phyloP scores from a whole-genome alignment of 2,797 vertebrate genomes.

The Neosilurus hyrtlii region DNA sequence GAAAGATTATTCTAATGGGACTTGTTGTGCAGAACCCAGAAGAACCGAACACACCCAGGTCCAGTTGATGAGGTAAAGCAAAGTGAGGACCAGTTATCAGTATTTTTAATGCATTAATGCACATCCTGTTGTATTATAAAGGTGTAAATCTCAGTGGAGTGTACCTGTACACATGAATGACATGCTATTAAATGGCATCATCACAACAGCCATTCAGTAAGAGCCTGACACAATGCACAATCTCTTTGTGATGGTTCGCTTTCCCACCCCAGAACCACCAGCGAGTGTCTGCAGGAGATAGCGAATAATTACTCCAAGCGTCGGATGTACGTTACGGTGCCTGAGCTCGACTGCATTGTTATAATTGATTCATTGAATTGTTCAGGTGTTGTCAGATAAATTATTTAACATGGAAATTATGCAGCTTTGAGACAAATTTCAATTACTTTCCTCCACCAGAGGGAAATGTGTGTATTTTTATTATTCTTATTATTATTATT shows the following conservation, averaged over 20 bases:
- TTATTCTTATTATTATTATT: not conserved
- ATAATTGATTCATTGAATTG: constrained; percentile 51
- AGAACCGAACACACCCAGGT: not conserved
- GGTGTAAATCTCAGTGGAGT: constrained; percentile 41
- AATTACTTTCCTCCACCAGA: constrained; percentile 50
- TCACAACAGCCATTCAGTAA: constrained; percentile 36
- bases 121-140: constrained; percentile 15
- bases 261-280: constrained; percentile 36
- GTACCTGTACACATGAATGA: constrained; percentile 40
- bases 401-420: constrained; percentile 57
- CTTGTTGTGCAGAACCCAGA: constrained; percentile 1
- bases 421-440: constrained; percentile 52
- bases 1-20: not conserved
- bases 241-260: constrained; percentile 41
- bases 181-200: constrained; percentile 42
- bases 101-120: constrained; percentile 2
- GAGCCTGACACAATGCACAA: constrained; percentile 41
- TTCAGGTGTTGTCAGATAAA: constrained; percentile 56
- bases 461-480: constrained; percentile 26
- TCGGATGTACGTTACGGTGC: constrained; percentile 42
- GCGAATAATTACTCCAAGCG: constrained; percentile 48
- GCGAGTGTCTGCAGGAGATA: constrained; percentile 51
- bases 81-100: not conserved
- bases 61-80: not conserved
- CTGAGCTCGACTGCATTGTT: constrained; percentile 45